Conservation (phyloP, 2,888 invertebrate species). For the Clanis bilineata region DNA sequence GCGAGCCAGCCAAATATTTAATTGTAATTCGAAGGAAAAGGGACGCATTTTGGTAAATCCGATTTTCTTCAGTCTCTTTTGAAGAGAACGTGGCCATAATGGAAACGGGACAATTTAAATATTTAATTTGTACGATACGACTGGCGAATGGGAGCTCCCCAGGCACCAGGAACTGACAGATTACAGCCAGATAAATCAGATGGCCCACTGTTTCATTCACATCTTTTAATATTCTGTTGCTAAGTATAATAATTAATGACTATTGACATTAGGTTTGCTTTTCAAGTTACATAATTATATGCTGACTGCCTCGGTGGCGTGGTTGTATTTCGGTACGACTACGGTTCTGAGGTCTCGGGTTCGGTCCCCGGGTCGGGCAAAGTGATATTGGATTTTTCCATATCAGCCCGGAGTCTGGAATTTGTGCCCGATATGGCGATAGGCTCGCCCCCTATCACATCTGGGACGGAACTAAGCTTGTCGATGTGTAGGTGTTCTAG, state of each 20-base stretch:
- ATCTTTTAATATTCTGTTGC: neutral
- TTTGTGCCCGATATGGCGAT: too few relatives aligned
- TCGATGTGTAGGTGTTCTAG: too few relatives aligned
- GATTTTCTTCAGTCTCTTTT: conserved; percentile 13
- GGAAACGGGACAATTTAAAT: conserved; percentile 18
- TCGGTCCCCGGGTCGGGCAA: too few relatives aligned
- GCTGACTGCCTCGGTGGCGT: too few relatives aligned
- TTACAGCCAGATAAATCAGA: conserved; percentile 1
- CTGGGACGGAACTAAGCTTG: too few relatives aligned
- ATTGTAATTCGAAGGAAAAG: conserved; percentile 10
- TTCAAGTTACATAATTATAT: too few relatives aligned
- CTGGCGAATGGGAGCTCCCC: conserved; percentile 8
- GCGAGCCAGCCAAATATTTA: conserved; percentile 10
- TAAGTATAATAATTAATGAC: neutral
- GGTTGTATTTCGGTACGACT: too few relatives aligned
- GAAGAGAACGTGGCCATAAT: conserved; percentile 13
- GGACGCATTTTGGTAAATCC: conserved; percentile 4
- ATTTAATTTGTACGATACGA: conserved; percentile 16
- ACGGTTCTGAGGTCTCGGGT: too few relatives aligned
- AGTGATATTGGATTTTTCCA: too few relatives aligned
- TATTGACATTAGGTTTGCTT: neutral
- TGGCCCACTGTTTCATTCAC: neutral
- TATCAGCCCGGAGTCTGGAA: too few relatives aligned
- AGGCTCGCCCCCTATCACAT: too few relatives aligned
- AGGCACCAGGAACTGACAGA: neutral